Evolutionary conservation across 2,113 vertebrate genomes (phyloP).

Genomic region (Melospiza georgiana): DNA sequence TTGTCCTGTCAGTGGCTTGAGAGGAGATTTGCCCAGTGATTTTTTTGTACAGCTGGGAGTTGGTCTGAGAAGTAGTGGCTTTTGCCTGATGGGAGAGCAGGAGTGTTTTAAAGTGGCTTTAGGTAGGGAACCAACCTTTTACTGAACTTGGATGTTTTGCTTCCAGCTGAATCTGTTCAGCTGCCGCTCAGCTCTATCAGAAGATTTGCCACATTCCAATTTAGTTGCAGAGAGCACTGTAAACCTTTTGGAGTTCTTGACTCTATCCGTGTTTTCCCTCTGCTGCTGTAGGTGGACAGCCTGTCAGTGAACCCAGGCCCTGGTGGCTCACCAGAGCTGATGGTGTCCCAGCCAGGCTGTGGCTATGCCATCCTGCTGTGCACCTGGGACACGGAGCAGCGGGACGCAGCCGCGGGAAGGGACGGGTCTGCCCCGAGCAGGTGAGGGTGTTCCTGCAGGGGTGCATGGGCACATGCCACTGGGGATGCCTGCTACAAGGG

Average conservation of each 20-base stretch:
- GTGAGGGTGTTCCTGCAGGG: conserved; percentile 27
- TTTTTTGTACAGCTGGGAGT: background rate
- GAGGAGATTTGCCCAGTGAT: background rate
- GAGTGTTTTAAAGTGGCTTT: background rate
- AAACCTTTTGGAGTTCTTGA: background rate
- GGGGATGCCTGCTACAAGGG: background rate
- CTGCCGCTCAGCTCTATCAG: background rate
- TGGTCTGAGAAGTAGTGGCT: background rate
- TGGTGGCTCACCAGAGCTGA: conserved; percentile 87
- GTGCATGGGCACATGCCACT: background rate
- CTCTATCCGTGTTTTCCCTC: background rate
- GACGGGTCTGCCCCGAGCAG: conserved; percentile 44
- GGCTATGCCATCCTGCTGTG: conserved; percentile 92
- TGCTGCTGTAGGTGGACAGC: conserved; percentile 88
- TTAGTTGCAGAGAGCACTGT: background rate
- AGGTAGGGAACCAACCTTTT: background rate
- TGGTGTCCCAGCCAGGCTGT: conserved; percentile 97
- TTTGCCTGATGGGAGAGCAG: background rate
- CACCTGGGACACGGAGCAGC: conserved; percentile 84
- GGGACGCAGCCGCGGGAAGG: conserved; percentile 15
- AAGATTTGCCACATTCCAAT: background rate
- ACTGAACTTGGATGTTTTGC: background rate
- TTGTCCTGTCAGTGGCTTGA: background rate
- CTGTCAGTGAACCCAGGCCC: conserved; percentile 89
- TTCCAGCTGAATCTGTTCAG: background rate